Conservation (phyloP, 64 coral and sea anemone genomes). For the Trachythela sp. region DNA sequence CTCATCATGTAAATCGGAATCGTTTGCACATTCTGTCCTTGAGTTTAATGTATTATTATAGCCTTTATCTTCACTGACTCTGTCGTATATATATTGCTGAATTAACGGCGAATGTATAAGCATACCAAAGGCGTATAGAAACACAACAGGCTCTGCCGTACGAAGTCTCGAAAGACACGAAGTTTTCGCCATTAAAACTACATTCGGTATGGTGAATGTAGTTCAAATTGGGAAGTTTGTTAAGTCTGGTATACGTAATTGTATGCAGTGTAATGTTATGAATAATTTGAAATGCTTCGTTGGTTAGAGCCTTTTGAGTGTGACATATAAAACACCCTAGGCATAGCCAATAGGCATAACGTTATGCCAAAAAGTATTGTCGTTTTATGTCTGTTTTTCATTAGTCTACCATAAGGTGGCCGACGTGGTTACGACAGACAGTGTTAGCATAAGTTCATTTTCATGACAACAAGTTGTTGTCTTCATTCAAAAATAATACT, state of each 20-base stretch:
- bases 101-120: constrained; percentile 73
- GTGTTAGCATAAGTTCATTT: too few species aligned
- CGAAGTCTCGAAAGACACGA: constrained; percentile 31
- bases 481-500: too few species aligned
- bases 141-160: constrained; percentile 83
- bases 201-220: neutral
- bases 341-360: too few species aligned
- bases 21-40: neutral
- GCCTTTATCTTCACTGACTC: constrained; percentile 68
- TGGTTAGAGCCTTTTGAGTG: neutral
- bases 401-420: too few species aligned
- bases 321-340: neutral
- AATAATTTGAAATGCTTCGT: constrained; percentile 4
- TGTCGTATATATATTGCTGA: constrained; percentile 77
- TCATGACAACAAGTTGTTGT: too few species aligned
- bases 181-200: neutral
- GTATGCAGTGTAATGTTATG: neutral
- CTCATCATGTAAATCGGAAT: constrained; percentile 16
- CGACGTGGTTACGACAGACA: too few species aligned
- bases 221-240: neutral
- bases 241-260: neutral
- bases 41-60: neutral
- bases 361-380: too few species aligned
- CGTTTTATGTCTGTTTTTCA: too few species aligned
- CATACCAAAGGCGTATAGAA: constrained; percentile 83